phyloP scores from a whole-genome alignment of 2,113 vertebrate species.

The Chloropsis cyanopogon region DNA sequence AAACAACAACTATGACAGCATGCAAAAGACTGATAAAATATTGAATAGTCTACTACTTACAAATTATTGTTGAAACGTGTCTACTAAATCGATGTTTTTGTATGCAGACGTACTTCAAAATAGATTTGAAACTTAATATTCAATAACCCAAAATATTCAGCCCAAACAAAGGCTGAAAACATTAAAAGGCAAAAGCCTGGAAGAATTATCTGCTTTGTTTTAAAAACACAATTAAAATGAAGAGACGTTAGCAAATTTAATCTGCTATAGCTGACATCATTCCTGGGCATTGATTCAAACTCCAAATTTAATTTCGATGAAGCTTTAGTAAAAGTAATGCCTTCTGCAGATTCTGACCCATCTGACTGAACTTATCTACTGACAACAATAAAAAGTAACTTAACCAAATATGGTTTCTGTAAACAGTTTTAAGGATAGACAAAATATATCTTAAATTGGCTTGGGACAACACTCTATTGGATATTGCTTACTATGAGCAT shows the following conservation, averaged over 20 bases:
- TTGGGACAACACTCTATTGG: neutral
- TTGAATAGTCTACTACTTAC: neutral
- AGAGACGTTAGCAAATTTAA: conserved; percentile 45
- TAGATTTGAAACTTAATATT: neutral
- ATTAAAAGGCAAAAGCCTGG: conserved; percentile 19
- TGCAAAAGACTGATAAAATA: neutral
- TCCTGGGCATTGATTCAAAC: conserved; percentile 53
- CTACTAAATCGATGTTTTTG: neutral
- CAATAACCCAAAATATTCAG: neutral
- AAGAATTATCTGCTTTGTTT: conserved; percentile 45
- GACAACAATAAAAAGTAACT: conserved; percentile 24
- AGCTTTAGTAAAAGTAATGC: conserved; percentile 48
- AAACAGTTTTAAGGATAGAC: neutral
- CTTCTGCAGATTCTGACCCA: conserved; percentile 47
- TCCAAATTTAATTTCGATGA: conserved; percentile 61
- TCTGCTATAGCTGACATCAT: conserved; percentile 61
- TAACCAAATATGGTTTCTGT: neutral
- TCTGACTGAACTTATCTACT: conserved; percentile 8
- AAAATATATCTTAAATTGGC: neutral
- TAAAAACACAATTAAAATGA: conserved; percentile 47
- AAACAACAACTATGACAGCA: neutral
- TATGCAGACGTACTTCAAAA: neutral
- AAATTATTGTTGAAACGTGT: neutral
- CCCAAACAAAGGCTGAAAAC: conserved; percentile 22
- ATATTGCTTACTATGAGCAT: neutral